Base-by-base conservation (phyloP, 2,113 vertebrate genomes). In the Corvus hawaiiensis region DNA sequence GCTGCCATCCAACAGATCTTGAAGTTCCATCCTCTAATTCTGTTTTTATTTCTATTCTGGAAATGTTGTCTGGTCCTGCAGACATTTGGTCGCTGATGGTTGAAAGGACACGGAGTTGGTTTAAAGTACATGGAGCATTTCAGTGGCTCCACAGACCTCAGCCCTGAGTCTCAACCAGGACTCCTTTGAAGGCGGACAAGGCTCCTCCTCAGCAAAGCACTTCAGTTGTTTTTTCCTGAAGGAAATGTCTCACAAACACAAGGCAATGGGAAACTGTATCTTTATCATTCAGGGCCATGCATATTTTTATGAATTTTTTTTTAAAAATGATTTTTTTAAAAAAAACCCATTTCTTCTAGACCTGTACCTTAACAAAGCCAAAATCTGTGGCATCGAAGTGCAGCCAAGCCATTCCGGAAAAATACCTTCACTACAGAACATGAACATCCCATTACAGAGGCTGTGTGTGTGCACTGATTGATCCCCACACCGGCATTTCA, bases 401-500 rank as follows among this genome's bases (percentile, higher is more conserved):
- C 43, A 83, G 75, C 32, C 68, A 71, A 73, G 22, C 41, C 32
- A 30, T 67, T 90, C 43, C 44, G 59, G 68, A 80, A 85, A 91
- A 86, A 94, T 17, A 61, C 48, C 79, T 72, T 77, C 52, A 37
- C 59, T 84, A 41, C 22, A 56, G 85, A 71, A 27, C 68, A 18
- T 19, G 41, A 74, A 49, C 61, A 55, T 81, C 52, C 87, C 39
- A 32, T 61, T 94, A 72, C 0, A 64, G n/a, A 87, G 48, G 52
- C 68, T 71, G 59, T 66, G 16, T 66, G 16, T 56, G 35, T 58
- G 46, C 62, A 30, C 52, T 89, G 88, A 96, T 64, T 92, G 93
- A 96, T 95, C 88, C 88, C 68, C 66, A 93, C 62, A 89, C 79
- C 87, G 76, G 80, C 73, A 78, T 95, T 90, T 80, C 68, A 44